Conservation (phyloP, 2,888 invertebrate genomes). For the Mechanitis messenoides region DNA sequence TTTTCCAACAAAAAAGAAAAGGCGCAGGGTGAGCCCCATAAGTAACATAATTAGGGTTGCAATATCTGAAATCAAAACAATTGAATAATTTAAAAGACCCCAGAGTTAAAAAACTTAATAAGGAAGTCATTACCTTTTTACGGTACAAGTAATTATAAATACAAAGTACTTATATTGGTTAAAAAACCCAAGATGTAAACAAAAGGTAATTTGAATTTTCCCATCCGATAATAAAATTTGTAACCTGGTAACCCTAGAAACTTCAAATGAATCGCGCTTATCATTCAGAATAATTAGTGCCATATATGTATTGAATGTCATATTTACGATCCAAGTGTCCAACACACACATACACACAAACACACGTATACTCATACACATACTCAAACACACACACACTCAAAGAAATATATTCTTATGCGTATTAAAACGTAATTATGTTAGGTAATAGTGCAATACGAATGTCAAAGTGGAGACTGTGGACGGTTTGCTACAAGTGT, state of each 20-base stretch:
- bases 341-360: not conserved
- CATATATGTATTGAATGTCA: conserved; percentile 2
- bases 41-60: conserved; percentile 11
- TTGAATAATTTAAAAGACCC: not conserved
- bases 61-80: not conserved
- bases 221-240: not conserved
- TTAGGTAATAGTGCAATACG: no score
- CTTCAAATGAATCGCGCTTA: not conserved
- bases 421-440: no score
- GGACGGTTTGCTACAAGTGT: no score
- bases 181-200: not conserved
- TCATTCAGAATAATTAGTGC: not conserved
- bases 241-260: not conserved
- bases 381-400: no score
- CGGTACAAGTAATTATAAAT: not conserved
- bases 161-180: not conserved
- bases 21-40: no score
- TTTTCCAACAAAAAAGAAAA: no score
- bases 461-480: no score
- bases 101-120: not conserved
- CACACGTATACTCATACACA: no score
- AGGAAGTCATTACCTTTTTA: not conserved
- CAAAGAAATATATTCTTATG: no score
- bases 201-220: not conserved
- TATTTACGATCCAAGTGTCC: not conserved